phyloP scores from a whole-genome alignment of 1,140 invertebrate species.

The Zaprionus tsacasi region DNA sequence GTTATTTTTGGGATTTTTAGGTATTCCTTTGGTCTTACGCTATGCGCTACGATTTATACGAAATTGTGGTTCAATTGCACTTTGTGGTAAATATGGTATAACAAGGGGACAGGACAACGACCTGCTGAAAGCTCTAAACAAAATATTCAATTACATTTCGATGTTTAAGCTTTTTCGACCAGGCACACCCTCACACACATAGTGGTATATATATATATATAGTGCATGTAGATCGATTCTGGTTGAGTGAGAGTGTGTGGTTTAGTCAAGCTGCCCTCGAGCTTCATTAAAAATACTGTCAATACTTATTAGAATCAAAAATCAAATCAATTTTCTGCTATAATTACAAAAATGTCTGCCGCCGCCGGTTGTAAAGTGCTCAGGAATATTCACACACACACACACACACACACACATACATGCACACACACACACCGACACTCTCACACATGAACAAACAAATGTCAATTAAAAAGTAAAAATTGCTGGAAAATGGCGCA shows the following conservation, averaged over 20 bases:
- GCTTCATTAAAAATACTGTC: constrained; percentile 80
- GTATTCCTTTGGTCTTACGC: not conserved
- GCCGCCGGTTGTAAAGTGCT: constrained; percentile 72
- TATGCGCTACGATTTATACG: not conserved
- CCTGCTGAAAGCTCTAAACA: constrained; percentile 41
- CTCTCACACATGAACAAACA: constrained; percentile 52
- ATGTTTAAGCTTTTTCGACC: constrained; percentile 48
- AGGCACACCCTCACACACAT: constrained; percentile 23
- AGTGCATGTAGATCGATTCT: constrained; percentile 18
- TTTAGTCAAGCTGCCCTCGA: constrained; percentile 4
- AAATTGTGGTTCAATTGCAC: constrained; percentile 2
- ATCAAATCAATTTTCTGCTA: constrained; percentile 80
- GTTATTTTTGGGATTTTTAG: constrained; percentile 2
- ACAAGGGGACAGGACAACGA: constrained; percentile 15
- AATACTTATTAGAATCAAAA: constrained; percentile 82
- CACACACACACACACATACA: constrained; percentile 28
- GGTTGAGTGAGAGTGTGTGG: not conserved
- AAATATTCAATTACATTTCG: constrained; percentile 64
- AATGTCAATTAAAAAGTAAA: constrained; percentile 82
- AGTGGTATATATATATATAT: not conserved
- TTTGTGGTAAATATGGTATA: not conserved
- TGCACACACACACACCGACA: constrained; percentile 10
- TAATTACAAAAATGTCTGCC: constrained; percentile 80
- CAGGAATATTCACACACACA: constrained; percentile 14
- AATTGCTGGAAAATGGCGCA: constrained; percentile 77